These are phyloP conservation scores for Macrotrachela quadricornifera DNA, from an alignment of 1,140 invertebrate genomes.

Conservation along the genomic window DNA sequence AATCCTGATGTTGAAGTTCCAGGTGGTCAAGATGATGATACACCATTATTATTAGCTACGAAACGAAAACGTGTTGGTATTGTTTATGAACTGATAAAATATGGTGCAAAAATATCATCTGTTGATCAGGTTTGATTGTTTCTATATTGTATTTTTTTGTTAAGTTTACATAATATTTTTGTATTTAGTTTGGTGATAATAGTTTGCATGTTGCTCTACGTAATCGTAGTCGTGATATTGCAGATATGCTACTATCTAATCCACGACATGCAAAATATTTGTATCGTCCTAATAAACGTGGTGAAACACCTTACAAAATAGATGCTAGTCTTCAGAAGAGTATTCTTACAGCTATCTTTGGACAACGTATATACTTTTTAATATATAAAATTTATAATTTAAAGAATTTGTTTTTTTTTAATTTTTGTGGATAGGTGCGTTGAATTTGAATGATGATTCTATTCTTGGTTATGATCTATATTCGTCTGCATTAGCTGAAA, in stretches of 20 bases:
- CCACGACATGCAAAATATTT: slow-evolving; percentile 83
- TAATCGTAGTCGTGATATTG: slow-evolving; percentile 62
- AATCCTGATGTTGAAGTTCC: slow-evolving; percentile 79
- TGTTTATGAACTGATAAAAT: slow-evolving; percentile 68
- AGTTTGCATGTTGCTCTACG: slow-evolving; percentile 88
- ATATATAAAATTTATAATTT: no score
- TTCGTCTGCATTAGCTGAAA: slow-evolving; percentile 80
- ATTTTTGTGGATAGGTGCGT: slow-evolving; percentile 38
- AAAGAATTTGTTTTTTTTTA: no score
- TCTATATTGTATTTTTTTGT: background rate
- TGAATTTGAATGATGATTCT: slow-evolving; percentile 80
- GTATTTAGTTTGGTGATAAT: slow-evolving; percentile 67
- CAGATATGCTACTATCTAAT: slow-evolving; percentile 76
- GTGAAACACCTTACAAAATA: slow-evolving; percentile 93
- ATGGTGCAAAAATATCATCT: slow-evolving; percentile 76
- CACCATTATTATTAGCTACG: slow-evolving; percentile 67
- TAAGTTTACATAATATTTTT: background rate
- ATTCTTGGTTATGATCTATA: slow-evolving; percentile 91
- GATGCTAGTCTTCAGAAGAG: slow-evolving; percentile 80
- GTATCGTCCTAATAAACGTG: slow-evolving; percentile 75
- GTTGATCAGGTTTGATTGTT: slow-evolving; percentile 45
- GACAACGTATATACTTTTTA: slow-evolving; percentile 45
- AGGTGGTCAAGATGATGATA: slow-evolving; percentile 68
- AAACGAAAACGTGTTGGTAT: slow-evolving; percentile 70
- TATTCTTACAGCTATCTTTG: slow-evolving; percentile 81